These are phyloP conservation scores for Arctopsyche grandis DNA, from an alignment of 1,140 invertebrate genomes.

Conservation along the genomic window DNA sequence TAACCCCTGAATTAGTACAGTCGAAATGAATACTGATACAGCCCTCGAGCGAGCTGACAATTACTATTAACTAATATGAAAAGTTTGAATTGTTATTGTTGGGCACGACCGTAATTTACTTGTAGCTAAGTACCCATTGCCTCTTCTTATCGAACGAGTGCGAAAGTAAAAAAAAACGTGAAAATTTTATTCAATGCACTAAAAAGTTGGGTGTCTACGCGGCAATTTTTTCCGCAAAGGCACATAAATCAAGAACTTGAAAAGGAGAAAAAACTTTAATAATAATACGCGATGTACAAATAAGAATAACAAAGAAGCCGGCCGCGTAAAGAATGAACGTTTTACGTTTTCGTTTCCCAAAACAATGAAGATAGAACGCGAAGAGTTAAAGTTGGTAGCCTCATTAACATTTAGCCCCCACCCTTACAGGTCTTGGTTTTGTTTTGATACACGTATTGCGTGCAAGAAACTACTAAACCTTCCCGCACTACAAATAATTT, in stretches of 20 bases:
- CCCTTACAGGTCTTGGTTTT: slow-evolving; percentile 19
- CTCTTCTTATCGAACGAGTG: too few species aligned
- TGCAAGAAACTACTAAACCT: slow-evolving; percentile 40
- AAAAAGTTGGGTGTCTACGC: too few species aligned
- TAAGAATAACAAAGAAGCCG: neutral
- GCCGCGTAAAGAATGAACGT: neutral
- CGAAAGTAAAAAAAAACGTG: too few species aligned
- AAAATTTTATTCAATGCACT: too few species aligned
- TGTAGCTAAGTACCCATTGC: too few species aligned
- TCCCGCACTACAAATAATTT: slow-evolving; percentile 45
- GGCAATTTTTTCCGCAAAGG: neutral
- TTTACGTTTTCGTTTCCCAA: slow-evolving; percentile 13
- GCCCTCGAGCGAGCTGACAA: neutral
- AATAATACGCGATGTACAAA: neutral
- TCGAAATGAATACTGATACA: neutral
- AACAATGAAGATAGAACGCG: slow-evolving; percentile 29
- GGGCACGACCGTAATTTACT: too few species aligned
- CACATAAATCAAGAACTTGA: neutral
- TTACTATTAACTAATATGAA: neutral
- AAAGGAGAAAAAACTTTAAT: neutral
- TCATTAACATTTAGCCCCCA: slow-evolving; percentile 45
- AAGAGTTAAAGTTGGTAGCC: slow-evolving; percentile 34
- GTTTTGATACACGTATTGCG: slow-evolving; percentile 43
- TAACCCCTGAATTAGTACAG: neutral
- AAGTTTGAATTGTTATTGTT: neutral